Evolutionary conservation across 2,888 invertebrate species (phyloP).

Genomic region (Drosophila paracracens): DNA sequence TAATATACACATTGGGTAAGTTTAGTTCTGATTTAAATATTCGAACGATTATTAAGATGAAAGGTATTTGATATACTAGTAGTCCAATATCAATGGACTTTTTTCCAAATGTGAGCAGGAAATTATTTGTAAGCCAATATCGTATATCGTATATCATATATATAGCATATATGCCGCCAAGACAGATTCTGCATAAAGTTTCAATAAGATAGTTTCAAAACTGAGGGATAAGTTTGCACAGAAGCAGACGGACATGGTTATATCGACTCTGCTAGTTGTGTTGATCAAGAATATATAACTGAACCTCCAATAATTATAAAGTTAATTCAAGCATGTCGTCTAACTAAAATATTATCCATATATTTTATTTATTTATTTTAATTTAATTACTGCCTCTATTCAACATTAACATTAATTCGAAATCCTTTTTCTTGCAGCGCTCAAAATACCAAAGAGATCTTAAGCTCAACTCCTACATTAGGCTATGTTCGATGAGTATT

Average conservation of each 20-base stretch:
- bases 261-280: too few species aligned
- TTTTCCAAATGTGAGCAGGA: too few species aligned
- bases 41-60: too few species aligned
- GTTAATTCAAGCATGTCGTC: background rate
- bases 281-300: background rate
- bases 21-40: background rate
- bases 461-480: background rate
- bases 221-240: too few species aligned
- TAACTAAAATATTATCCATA: background rate
- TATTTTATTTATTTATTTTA: background rate
- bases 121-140: too few species aligned
- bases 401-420: background rate
- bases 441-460: slow-evolving; percentile 70
- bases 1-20: background rate
- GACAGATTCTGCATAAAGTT: too few species aligned
- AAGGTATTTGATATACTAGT: too few species aligned
- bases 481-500: slow-evolving; percentile 6
- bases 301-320: background rate
- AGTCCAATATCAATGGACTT: too few species aligned
- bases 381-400: background rate
- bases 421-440: slow-evolving; percentile 52
- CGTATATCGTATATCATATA: too few species aligned
- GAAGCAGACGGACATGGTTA: too few species aligned
- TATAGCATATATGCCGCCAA: too few species aligned
- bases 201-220: too few species aligned